Evolutionary conservation across 1,140 invertebrate genomes (phyloP).

Genomic region (Chironomus tepperi): DNA sequence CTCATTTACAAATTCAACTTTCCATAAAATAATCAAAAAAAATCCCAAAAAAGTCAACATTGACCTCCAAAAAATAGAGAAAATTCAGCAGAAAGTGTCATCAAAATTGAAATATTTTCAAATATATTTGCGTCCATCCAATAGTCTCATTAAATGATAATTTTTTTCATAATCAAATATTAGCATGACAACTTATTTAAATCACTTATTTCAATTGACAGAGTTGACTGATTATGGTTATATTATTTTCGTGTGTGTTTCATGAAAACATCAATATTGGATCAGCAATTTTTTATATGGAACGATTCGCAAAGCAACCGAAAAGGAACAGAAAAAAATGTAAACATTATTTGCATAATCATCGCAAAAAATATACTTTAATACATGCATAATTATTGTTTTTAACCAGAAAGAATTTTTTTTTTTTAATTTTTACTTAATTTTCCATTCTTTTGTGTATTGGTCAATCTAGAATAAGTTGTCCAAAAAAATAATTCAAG

Average conservation of each 20-base stretch:
- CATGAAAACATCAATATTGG: not conserved
- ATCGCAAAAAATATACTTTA: not conserved
- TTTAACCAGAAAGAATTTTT: not conserved
- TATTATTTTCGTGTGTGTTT: not conserved
- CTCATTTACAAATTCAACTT: no score
- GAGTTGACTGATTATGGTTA: not conserved
- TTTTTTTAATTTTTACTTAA: not conserved
- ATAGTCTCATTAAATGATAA: no score
- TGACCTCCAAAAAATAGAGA: no score
- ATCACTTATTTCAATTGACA: constrained; percentile 6
- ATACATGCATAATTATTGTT: constrained; percentile 7
- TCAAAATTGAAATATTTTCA: no score
- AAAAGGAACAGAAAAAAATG: not conserved
- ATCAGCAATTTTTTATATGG: constrained; percentile 2
- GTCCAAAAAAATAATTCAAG: not conserved
- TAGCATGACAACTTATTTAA: not conserved
- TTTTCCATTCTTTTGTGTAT: not conserved
- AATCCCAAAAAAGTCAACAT: no score
- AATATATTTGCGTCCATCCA: no score
- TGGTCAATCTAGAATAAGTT: not conserved
- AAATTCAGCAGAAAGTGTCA: no score
- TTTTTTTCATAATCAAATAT: no score
- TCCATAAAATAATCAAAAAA: no score
- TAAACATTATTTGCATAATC: constrained; percentile 9
- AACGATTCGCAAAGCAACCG: not conserved